A percentile compares a stretch with the other conserved stretches of the same genome.
Evolutionary conservation across 2,888 invertebrate species (phyloP).

Genomic region (Papilio demoleus): DNA sequence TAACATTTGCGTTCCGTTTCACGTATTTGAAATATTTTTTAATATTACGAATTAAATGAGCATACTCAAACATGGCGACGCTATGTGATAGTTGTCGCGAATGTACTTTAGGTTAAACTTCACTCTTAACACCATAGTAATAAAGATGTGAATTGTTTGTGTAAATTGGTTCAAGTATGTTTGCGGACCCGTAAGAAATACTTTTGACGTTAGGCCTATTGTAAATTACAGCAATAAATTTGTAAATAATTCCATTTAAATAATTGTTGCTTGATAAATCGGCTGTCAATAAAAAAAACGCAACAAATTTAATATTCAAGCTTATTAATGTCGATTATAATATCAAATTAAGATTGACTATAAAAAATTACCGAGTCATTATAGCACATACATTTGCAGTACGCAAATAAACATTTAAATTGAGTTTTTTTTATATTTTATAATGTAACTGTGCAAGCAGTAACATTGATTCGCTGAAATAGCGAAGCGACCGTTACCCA

Average conservation of each 20-base stretch:
- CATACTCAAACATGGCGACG: conserved; percentile 29
- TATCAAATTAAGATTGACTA: conserved; percentile 5
- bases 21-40: neutral
- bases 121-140: conserved; percentile 4
- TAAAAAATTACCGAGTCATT: neutral
- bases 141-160: conserved; percentile 1
- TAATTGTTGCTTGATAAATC: neutral
- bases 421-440: neutral
- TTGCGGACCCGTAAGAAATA: conserved; percentile 14
- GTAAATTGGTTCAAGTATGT: conserved; percentile 24
- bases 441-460: too few relatives aligned
- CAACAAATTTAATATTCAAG: conserved; percentile 9
- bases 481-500: too few relatives aligned
- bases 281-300: conserved; percentile 21
- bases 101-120: conserved; percentile 18
- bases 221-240: conserved; percentile 56
- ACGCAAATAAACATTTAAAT: neutral
- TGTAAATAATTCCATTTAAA: conserved; percentile 60
- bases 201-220: conserved; percentile 55
- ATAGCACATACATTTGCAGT: neutral
- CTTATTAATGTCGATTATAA: neutral
- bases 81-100: conserved; percentile 31
- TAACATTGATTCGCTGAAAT: too few relatives aligned
- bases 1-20: neutral
- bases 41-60: conserved; percentile 4